Evolutionary conservation across 2,888 invertebrate species (phyloP).

Genomic region (Melolontha melolontha): DNA sequence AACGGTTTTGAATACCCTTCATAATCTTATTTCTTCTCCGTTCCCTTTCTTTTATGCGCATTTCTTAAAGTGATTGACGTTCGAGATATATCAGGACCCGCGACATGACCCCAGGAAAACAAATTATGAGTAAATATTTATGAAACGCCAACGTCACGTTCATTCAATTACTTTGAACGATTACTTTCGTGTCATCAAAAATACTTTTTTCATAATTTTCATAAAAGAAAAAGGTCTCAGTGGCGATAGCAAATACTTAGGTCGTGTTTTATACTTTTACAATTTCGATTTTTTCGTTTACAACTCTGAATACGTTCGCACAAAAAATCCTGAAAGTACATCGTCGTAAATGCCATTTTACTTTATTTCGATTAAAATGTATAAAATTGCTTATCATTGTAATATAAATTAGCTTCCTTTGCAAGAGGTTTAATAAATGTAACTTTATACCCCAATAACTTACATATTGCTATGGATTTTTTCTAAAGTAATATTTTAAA

Average conservation of each 20-base stretch:
- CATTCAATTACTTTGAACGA: conserved; percentile 20
- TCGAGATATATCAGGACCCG: conserved; percentile 26
- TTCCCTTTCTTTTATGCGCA: conserved; percentile 27
- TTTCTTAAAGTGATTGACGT: conserved; percentile 27
- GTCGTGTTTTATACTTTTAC: background rate
- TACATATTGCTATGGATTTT: too few relatives aligned
- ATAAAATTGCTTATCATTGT: too few relatives aligned
- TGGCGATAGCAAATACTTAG: background rate
- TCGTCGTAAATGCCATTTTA: too few relatives aligned
- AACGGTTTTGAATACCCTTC: conserved; percentile 31
- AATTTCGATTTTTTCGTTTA: background rate
- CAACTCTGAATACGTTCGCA: too few relatives aligned
- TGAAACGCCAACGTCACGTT: conserved; percentile 24
- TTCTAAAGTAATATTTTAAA: too few relatives aligned
- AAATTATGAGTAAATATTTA: conserved; percentile 30
- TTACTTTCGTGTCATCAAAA: conserved; percentile 21
- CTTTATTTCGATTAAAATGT: too few relatives aligned
- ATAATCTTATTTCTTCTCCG: conserved; percentile 18
- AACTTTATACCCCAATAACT: too few relatives aligned
- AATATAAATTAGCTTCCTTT: too few relatives aligned
- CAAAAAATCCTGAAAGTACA: too few relatives aligned
- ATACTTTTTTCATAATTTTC: conserved; percentile 5
- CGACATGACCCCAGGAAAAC: conserved; percentile 26
- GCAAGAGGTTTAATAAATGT: too few relatives aligned
- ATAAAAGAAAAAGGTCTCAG: background rate